Evolutionary conservation across 2,888 invertebrate species (phyloP), one percentile per base, ranked within the genome.

Genomic region (Nebria salina): DNA sequence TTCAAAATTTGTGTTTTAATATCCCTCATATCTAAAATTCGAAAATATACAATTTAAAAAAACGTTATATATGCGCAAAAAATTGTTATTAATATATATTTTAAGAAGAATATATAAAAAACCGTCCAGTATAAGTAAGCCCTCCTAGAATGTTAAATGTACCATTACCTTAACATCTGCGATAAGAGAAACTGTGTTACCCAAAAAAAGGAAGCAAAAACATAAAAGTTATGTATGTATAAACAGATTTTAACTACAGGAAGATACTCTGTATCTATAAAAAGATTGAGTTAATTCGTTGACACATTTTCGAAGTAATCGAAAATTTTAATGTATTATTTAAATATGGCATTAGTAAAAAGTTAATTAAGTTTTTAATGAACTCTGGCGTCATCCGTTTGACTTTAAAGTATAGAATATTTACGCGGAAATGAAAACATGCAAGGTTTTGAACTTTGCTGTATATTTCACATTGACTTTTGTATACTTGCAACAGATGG

Each of bases 171-270:
- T 34, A 34, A 34, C 54, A 54, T 54, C 54, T 54, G 54, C 7
- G 13, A 7, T 54, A 54, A 54, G 13, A 54, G 8, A 54, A 54
- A 3, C 20, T 6, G 54, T 2, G 8, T 54, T 34, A 34, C 34
- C 34, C 34, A 34, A 34, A 34, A 34, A 34, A 34, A 34, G 34
- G 34, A 34, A 54, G 13, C 54, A 54, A 54, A 54, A 54, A 54
- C 54, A 7, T 54, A 11, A 54, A 54, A 54, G 54, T 1, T 54
- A 2, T 54, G 7, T 54, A 54, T 54, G 2, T 54, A 54, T 54
- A 54, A 54, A 54, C 54, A 54, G 54, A 54, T 54, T 54, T 54
- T 54, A 54, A 54, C 54, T 54, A 54, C 54, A 54, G 54, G 54
- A 54, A 54, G 54, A 54, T 54, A 54, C 54, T 0, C 54, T 54